A percentile compares a stretch with the other conserved stretches of the same genome.
Evolutionary conservation across 2,888 invertebrate species (phyloP).

Genomic region (Trichacis sp.): DNA sequence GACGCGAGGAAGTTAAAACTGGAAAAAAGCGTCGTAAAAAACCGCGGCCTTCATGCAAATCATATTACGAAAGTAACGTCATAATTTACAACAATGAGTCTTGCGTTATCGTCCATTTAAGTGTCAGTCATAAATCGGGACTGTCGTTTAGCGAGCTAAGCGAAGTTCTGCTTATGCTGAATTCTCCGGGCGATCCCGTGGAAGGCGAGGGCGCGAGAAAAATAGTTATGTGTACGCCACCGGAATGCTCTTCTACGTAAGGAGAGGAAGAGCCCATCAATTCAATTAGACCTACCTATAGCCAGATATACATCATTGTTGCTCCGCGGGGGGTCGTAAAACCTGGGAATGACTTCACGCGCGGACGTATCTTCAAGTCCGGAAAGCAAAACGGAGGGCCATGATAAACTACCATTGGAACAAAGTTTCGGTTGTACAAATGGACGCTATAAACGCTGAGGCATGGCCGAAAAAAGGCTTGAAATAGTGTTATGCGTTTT

Average conservation of each 20-base stretch:
- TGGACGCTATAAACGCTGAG: not conserved
- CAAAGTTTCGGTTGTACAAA: not conserved
- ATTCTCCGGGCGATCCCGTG: not conserved
- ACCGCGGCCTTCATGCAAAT: not conserved
- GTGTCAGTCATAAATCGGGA: constrained; percentile 4
- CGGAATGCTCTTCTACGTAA: no score
- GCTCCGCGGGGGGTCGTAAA: constrained; percentile 6
- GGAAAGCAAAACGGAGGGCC: not conserved
- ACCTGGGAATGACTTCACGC: not conserved
- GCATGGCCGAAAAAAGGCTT: no score
- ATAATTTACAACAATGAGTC: constrained; percentile 10
- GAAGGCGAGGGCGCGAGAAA: not conserved
- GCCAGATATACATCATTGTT: constrained; percentile 5
- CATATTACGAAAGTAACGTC: constrained; percentile 7
- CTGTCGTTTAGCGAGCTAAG: constrained; percentile 5
- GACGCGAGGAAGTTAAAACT: not conserved
- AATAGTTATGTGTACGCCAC: no score
- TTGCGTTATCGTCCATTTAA: constrained; percentile 8
- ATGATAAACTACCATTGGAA: constrained; percentile 3
- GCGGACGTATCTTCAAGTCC: not conserved
- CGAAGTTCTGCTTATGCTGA: constrained; percentile 6
- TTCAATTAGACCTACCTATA: constrained; percentile 1
- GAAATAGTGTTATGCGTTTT: no score
- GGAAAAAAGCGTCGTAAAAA: not conserved
- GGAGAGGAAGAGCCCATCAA: constrained; percentile 1